A percentile compares a stretch with the other conserved stretches of the same genome.
phyloP scores from a whole-genome alignment of 2,888 invertebrate genomes.

The Leucophora obtusa region DNA sequence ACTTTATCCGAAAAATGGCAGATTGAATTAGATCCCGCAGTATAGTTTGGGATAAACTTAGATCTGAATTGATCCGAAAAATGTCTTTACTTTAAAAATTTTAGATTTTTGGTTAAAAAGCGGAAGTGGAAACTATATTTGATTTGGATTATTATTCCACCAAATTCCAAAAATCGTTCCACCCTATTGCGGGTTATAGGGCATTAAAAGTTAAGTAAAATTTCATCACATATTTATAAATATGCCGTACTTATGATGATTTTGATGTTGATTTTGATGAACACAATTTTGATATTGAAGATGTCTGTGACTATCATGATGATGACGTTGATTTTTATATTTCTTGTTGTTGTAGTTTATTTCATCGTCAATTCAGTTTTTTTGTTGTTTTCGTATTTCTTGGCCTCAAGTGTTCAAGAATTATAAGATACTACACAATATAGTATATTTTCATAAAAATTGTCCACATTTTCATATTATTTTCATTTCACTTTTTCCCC shows the following conservation, averaged over 20 bases:
- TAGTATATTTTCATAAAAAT: background rate
- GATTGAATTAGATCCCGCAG: too few species aligned
- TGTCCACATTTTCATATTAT: background rate
- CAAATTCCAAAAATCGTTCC: too few species aligned
- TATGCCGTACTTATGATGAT: conserved; percentile 4
- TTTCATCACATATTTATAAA: background rate
- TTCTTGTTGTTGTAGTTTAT: background rate
- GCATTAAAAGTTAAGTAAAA: background rate
- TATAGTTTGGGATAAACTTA: too few species aligned
- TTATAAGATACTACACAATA: background rate
- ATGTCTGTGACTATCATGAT: background rate
- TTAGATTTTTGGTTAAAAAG: too few species aligned
- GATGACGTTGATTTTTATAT: conserved; percentile 9
- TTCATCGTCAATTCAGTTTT: background rate
- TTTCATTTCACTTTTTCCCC: background rate
- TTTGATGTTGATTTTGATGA: conserved; percentile 1
- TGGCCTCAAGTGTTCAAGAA: conserved; percentile 18
- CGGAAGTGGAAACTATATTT: too few species aligned
- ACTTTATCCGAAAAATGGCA: too few species aligned
- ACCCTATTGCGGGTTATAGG: background rate
- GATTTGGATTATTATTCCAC: too few species aligned
- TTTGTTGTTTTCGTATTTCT: background rate
- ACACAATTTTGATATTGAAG: background rate
- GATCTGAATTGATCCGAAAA: too few species aligned
- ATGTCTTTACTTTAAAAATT: too few species aligned